These are phyloP conservation scores for Pantelozetes paolii DNA, from an alignment of 2,888 invertebrate species.

Conservation along the genomic window DNA sequence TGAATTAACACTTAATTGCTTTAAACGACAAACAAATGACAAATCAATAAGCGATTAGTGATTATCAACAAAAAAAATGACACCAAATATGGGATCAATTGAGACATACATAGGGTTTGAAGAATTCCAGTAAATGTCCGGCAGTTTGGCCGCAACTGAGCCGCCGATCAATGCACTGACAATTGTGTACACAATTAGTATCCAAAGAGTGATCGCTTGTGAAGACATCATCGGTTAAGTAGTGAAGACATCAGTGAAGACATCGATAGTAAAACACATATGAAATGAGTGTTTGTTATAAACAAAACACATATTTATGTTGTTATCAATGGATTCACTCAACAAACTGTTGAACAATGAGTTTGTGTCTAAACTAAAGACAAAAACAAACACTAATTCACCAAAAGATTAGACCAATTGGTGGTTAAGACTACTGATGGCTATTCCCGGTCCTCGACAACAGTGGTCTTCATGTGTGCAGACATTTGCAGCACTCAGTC, in stretches of 20 bases:
- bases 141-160: slow-evolving; percentile 43
- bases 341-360: too few species aligned
- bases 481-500: too few species aligned
- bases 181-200: slow-evolving; percentile 13
- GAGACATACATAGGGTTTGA: slow-evolving; percentile 73
- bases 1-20: background rate
- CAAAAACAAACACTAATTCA: too few species aligned
- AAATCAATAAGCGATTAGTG: background rate
- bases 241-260: slow-evolving; percentile 1
- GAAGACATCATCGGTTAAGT: slow-evolving; percentile 1
- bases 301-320: background rate
- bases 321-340: background rate
- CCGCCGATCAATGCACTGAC: slow-evolving; percentile 19
- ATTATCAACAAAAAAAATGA: background rate
- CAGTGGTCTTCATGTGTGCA: too few species aligned
- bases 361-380: too few species aligned
- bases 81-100: background rate
- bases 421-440: too few species aligned
- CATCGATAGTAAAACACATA: background rate
- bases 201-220: background rate
- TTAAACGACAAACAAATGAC: slow-evolving; percentile 18
- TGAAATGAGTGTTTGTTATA: background rate
- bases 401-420: too few species aligned
- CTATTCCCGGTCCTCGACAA: too few species aligned
- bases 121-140: slow-evolving; percentile 79